Evolutionary conservation across 2,113 vertebrate genomes (phyloP).

Genomic region (Leucoraja erinaceus): DNA sequence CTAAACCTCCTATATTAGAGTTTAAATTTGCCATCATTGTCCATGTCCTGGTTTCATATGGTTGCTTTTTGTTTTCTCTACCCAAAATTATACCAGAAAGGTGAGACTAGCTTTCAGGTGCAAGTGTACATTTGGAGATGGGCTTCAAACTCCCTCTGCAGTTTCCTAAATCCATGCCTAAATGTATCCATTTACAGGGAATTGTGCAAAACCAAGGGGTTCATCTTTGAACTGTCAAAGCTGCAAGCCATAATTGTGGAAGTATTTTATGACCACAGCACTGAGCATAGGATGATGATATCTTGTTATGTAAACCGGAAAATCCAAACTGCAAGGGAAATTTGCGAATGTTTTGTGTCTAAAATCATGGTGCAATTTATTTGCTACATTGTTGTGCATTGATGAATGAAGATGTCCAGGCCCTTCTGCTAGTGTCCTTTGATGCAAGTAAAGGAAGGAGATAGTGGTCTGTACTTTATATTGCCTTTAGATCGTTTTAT

Average conservation of each 20-base stretch:
- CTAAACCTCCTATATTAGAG: not conserved
- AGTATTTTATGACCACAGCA: not conserved
- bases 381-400: not conserved
- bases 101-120: not conserved
- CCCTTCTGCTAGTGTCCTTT: not conserved
- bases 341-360: not conserved
- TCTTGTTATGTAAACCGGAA: not conserved
- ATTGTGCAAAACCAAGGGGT: not conserved
- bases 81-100: not conserved
- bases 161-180: not conserved
- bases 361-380: not conserved
- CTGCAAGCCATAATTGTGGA: not conserved
- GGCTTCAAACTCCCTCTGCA: no score
- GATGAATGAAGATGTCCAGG: not conserved
- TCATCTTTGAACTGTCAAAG: not conserved
- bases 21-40: not conserved
- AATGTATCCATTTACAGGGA: not conserved
- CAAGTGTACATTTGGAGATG: not conserved
- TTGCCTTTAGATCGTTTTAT: not conserved
- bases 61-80: not conserved
- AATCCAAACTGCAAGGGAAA: not conserved
- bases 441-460: not conserved
- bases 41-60: not conserved
- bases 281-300: not conserved
- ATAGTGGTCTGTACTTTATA: no score